These are phyloP conservation scores for Semotilus atromaculatus DNA, from an alignment of 2,797 vertebrate species.

Conservation along the genomic window DNA sequence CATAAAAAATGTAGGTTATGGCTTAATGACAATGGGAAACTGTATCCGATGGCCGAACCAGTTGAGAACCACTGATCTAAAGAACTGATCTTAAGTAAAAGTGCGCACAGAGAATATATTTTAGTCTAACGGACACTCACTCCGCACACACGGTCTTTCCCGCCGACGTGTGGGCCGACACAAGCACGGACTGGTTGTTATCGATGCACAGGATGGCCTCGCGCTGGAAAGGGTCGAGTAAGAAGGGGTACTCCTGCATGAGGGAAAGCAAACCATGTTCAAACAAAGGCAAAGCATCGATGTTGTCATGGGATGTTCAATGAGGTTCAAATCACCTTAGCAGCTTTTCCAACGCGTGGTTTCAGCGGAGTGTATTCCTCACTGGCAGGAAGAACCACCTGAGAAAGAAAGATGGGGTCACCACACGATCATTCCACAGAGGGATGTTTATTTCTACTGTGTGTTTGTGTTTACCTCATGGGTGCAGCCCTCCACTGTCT, in stretches of 20 bases:
- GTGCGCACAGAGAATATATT: not conserved
- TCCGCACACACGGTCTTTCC: constrained; percentile 99
- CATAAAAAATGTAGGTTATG: not conserved
- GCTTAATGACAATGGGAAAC: not conserved
- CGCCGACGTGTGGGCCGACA: constrained; percentile 97
- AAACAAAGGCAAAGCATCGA: not conserved
- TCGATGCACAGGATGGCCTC: constrained; percentile 96
- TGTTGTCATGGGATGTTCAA: not conserved
- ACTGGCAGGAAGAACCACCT: constrained; percentile 90
- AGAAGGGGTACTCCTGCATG: constrained; percentile 94
- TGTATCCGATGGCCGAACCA: not conserved
- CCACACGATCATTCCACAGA: not conserved
- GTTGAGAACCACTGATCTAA: not conserved
- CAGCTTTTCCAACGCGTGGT: constrained; percentile 91
- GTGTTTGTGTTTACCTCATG: constrained; percentile 85
- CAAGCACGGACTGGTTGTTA: constrained; percentile 97
- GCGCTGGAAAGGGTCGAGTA: constrained; percentile 96
- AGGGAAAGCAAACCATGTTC: not conserved
- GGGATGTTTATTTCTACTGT: not conserved
- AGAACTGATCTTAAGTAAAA: not conserved
- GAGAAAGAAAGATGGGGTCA: constrained; percentile 12
- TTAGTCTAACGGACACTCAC: constrained; percentile 78
- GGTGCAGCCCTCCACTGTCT: constrained; percentile 93
- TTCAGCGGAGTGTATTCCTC: constrained; percentile 88
- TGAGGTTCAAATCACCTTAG: constrained; percentile 82